phyloP scores from a whole-genome alignment of 2,888 invertebrate genomes.

The Bedellia somnulentella region DNA sequence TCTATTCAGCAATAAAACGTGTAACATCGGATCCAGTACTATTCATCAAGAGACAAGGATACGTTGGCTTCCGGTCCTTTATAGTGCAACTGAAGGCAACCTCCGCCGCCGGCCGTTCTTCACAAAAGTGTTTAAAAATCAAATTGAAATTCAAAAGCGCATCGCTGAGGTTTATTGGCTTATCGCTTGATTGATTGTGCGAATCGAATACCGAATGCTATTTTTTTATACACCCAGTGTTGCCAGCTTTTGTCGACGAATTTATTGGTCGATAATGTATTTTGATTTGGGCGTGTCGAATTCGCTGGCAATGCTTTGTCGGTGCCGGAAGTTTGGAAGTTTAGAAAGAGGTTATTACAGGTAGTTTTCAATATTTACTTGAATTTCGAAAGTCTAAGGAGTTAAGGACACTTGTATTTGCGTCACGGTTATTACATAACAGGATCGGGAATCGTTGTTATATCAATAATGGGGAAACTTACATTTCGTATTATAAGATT shows the following conservation, averaged over 20 bases:
- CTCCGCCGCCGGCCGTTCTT: conserved; percentile 42
- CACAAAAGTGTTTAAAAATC: background rate
- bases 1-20: too few relatives aligned
- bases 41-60: conserved; percentile 47
- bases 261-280: conserved; percentile 43
- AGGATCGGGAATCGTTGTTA: too few relatives aligned
- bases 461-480: too few relatives aligned
- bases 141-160: conserved; percentile 46
- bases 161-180: conserved; percentile 63
- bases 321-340: conserved; percentile 40
- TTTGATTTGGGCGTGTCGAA: conserved; percentile 60
- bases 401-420: conserved; percentile 50
- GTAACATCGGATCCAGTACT: conserved; percentile 27
- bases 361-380: too few relatives aligned
- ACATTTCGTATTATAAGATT: too few relatives aligned
- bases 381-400: too few relatives aligned
- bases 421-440: conserved; percentile 44
- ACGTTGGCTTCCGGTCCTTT: conserved; percentile 46
- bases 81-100: conserved; percentile 48
- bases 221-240: conserved; percentile 23
- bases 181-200: conserved; percentile 62
- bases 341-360: too few relatives aligned
- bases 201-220: conserved; percentile 28
- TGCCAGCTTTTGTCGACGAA: conserved; percentile 22
- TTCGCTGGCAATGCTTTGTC: conserved; percentile 32